Base-by-base conservation (phyloP, 2,797 vertebrate species). In the Sorex maritimensis region DNA sequence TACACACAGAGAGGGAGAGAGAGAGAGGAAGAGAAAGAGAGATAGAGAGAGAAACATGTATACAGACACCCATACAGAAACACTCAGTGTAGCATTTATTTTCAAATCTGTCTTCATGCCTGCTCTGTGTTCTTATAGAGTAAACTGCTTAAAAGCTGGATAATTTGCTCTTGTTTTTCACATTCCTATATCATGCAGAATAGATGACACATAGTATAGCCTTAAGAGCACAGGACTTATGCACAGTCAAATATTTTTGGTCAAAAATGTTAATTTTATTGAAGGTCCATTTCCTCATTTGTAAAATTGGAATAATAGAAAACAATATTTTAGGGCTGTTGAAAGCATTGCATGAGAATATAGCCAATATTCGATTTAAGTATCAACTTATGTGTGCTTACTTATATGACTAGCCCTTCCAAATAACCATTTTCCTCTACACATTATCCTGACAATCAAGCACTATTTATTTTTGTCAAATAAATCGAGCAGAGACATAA, bases 401-500 rank as follows among this genome's bases (percentile, higher is more conserved):
- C 38, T 94, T 79, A 12, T 3, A 11, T 21, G 38, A 26, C 0
- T 58, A 75, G 55, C n/a, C 26, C 6, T 67, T 38, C n/a, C 71
- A 41, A 86, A 44, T 2, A 77, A 21, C n/a, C 24, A 68, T 6
- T 15, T 63, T 61, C 15, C 14, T 86, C 65, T 12, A 91, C 5
- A 5, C 1, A 19, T 87, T 75, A 2, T 15, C 15, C 72, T 69
- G 24, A 72, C 30, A 68, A 7, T 44, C 26, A 41, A 74, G 21
- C 14, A 58, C 26, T 52, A 58, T 26, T 8, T 34, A 34, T 34
- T 83, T 65, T 88, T 46, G 67, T 86, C 46, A 65, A 34, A 34
- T 77, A 52, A 93, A 77, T 65, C 38, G 86, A 87, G 26, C 6
- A 88, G 83, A 77, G 67, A 65, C 14, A 67, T 77, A 55, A 11